phyloP scores from a whole-genome alignment of 2,797 vertebrate genomes.

The Rhinella marina region DNA sequence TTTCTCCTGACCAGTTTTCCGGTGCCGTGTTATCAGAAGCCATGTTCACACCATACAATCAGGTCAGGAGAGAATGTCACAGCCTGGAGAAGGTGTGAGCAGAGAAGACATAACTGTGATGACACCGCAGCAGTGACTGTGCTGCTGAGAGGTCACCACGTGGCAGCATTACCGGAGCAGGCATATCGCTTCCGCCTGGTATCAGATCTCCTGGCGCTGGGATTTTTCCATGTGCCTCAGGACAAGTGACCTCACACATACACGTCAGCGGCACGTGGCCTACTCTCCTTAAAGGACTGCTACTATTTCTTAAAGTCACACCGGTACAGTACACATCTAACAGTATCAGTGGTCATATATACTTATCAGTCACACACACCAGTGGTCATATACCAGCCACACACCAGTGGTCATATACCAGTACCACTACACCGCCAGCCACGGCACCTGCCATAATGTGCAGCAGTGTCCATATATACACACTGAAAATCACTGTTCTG shows the following conservation, averaged over 20 bases:
- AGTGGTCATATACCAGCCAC: too few species aligned
- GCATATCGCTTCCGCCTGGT: constrained; percentile 31
- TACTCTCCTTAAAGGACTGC: not conserved
- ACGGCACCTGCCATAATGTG: too few species aligned
- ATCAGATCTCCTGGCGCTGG: constrained; percentile 32
- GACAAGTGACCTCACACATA: not conserved
- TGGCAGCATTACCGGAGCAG: constrained; percentile 26
- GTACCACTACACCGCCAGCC: too few species aligned
- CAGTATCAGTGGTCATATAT: too few species aligned
- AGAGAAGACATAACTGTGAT: not conserved
- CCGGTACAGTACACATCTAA: not conserved
- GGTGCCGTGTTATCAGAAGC: too few species aligned
- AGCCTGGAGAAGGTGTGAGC: not conserved
- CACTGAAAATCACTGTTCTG: too few species aligned
- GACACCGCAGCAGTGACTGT: not conserved
- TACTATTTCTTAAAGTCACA: not conserved
- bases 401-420: too few species aligned
- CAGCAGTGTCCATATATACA: too few species aligned
- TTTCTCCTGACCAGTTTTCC: not conserved
- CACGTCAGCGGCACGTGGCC: too few species aligned
- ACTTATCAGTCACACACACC: too few species aligned
- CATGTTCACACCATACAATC: not conserved
- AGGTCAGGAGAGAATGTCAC: not conserved
- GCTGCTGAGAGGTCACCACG: not conserved
- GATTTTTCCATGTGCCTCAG: constrained; percentile 43